These are phyloP conservation scores for Tenodera sinensis DNA, from an alignment of 2,888 invertebrate species.

Conservation along the genomic window DNA sequence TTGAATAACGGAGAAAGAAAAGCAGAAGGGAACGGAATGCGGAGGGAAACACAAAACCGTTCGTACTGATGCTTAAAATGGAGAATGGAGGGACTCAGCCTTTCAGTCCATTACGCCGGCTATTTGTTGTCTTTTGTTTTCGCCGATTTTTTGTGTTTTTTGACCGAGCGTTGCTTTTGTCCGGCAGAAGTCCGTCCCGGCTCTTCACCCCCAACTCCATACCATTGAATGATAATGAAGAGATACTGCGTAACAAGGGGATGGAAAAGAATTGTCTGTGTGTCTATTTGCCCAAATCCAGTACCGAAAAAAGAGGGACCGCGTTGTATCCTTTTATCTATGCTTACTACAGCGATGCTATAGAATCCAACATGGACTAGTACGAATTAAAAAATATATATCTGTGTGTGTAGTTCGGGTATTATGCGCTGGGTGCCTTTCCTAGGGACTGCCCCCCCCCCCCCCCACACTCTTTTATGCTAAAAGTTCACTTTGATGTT, in stretches of 20 bases:
- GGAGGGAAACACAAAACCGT: background rate
- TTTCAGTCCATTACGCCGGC: background rate
- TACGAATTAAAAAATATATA: background rate
- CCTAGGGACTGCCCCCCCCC: constrained; percentile 22
- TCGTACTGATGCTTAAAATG: background rate
- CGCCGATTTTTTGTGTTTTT: background rate
- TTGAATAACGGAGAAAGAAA: background rate
- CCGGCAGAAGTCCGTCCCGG: background rate
- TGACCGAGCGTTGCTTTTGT: constrained; percentile 1
- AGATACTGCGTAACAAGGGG: background rate
- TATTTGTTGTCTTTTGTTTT: constrained; percentile 2
- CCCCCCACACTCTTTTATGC: constrained; percentile 26
- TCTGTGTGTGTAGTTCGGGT: background rate
- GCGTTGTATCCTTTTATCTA: constrained; percentile 23
- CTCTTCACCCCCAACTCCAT: background rate
- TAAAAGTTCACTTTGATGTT: constrained; percentile 31
- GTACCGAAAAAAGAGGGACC: background rate
- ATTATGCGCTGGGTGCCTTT: background rate
- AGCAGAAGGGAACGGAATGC: background rate
- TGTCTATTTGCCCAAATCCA: constrained; percentile 10
- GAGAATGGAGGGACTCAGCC: background rate
- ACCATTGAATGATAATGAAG: constrained; percentile 8
- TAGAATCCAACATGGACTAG: background rate
- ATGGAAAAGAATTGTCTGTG: background rate
- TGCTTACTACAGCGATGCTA: background rate